A percentile compares a stretch with the other conserved stretches of the same genome.
Evolutionary conservation across 2,888 invertebrate species (phyloP).

Genomic region (Thera britannica): DNA sequence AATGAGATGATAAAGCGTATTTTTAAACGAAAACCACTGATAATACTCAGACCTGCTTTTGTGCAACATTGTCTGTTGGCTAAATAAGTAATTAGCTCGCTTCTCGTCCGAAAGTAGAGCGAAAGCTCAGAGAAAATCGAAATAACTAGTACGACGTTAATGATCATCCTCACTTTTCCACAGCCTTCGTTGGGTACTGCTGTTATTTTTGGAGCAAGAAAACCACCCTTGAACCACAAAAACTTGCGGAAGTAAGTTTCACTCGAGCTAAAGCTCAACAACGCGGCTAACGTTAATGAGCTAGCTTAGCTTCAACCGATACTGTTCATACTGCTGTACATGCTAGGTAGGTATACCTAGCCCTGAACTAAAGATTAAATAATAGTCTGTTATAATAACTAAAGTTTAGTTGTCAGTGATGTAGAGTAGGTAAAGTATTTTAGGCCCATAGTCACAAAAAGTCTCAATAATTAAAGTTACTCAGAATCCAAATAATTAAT

Average conservation of each 20-base stretch:
- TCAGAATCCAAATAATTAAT: conserved; percentile 1
- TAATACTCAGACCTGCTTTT: no score
- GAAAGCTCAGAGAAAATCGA: not conserved
- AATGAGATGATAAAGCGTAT: no score
- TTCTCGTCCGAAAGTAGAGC: conserved; percentile 4
- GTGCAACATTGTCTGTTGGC: not conserved
- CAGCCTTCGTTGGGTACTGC: conserved; percentile 5
- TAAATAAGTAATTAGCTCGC: conserved; percentile 8
- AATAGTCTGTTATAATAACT: no score
- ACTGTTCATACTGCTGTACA: no score
- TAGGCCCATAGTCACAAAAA: not conserved
- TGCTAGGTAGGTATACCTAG: no score
- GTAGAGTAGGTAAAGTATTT: no score
- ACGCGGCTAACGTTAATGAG: not conserved
- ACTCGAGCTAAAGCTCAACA: not conserved
- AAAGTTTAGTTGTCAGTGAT: no score
- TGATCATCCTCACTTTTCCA: conserved; percentile 3
- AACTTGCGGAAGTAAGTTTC: not conserved
- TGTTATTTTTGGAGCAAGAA: conserved; percentile 12
- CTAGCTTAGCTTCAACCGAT: not conserved
- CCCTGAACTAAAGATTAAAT: no score
- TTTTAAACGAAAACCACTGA: no score
- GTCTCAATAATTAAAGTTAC: not conserved
- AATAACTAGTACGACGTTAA: conserved; percentile 5
- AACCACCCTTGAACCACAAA: not conserved